Evolutionary conservation across 2,113 vertebrate genomes (phyloP).

Genomic region (Nothobranchius kuhntae): DNA sequence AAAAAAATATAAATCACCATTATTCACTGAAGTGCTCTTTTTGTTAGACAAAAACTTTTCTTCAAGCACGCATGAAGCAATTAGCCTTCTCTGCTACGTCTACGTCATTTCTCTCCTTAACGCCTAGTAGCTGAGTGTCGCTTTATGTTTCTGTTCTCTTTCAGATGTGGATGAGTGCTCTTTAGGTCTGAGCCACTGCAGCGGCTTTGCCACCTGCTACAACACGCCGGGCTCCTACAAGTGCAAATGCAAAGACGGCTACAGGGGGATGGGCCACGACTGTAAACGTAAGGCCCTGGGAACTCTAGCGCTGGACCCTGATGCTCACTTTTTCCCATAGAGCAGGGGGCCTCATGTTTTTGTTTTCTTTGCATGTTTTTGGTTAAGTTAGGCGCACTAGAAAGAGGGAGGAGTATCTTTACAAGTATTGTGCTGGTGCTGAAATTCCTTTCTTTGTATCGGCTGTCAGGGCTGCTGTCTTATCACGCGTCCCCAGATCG

Average conservation of each 20-base stretch:
- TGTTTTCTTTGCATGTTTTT: constrained; percentile 31
- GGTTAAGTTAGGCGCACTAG: constrained; percentile 9
- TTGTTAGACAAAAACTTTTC: constrained; percentile 4
- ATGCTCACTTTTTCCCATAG: constrained; percentile 24
- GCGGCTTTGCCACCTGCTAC: constrained; percentile 86
- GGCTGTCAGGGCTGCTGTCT: constrained; percentile 47
- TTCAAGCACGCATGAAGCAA: constrained; percentile 42
- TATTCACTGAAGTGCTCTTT: constrained; percentile 20
- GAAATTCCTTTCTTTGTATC: constrained; percentile 60
- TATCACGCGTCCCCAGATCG: constrained; percentile 24
- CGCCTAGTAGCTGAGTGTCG: constrained; percentile 28
- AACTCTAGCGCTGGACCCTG: constrained; percentile 22
- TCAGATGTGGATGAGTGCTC: constrained; percentile 94
- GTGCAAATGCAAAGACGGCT: constrained; percentile 94
- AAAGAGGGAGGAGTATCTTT: constrained; percentile 34
- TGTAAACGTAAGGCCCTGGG: constrained; percentile 86
- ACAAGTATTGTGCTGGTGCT: constrained; percentile 10
- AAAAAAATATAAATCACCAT: background rate
- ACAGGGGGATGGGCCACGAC: constrained; percentile 83
- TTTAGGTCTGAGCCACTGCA: constrained; percentile 85
- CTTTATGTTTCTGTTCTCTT: constrained; percentile 51
- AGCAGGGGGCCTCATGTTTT: constrained; percentile 41
- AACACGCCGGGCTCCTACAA: constrained; percentile 92
- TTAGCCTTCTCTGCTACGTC: constrained; percentile 43
- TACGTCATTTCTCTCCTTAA: constrained; percentile 15